phyloP scores from a whole-genome alignment of 2,888 invertebrate species.

The Tiphia femorata region DNA sequence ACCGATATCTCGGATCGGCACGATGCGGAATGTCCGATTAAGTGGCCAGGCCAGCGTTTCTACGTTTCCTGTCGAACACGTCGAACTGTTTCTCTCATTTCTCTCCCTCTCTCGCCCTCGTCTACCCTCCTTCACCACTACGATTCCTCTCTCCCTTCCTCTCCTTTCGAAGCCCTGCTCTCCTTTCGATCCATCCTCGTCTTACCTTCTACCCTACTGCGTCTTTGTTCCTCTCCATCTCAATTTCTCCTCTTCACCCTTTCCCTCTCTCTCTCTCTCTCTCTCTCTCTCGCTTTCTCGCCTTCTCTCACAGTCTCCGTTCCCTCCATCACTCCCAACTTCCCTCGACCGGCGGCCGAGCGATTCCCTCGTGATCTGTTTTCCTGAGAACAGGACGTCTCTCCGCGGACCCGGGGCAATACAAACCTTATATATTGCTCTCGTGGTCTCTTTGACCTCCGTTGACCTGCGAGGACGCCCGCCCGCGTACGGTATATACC shows the following conservation, averaged over 20 bases:
- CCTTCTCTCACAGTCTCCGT: slow-evolving; percentile 11
- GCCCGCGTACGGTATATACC: slow-evolving; percentile 35
- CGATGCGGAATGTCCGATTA: slow-evolving; percentile 52
- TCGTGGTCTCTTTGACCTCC: slow-evolving; percentile 51
- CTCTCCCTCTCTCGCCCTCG: background rate
- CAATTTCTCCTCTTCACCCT: background rate
- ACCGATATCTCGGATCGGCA: slow-evolving; percentile 50
- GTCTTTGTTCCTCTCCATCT: slow-evolving; percentile 5
- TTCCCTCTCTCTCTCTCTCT: background rate
- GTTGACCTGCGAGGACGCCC: slow-evolving; percentile 47
- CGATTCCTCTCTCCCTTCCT: background rate
- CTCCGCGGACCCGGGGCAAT: slow-evolving; percentile 39
- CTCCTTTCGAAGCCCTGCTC: slow-evolving; percentile 14
- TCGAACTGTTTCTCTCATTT: slow-evolving; percentile 3
- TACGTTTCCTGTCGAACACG: slow-evolving; percentile 3
- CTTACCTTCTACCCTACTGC: slow-evolving; percentile 1
- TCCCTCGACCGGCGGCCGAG: no score
- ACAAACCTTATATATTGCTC: slow-evolving; percentile 40
- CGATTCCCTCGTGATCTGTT: slow-evolving; percentile 49
- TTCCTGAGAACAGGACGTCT: slow-evolving; percentile 42
- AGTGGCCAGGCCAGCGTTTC: slow-evolving; percentile 8
- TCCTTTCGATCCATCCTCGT: slow-evolving; percentile 16
- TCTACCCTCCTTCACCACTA: background rate
- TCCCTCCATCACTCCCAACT: no score
- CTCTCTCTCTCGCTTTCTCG: background rate